Evolutionary conservation across 2,888 invertebrate genomes (phyloP), one percentile per base, ranked within the genome.

Genomic region (Parelbella ahira): DNA sequence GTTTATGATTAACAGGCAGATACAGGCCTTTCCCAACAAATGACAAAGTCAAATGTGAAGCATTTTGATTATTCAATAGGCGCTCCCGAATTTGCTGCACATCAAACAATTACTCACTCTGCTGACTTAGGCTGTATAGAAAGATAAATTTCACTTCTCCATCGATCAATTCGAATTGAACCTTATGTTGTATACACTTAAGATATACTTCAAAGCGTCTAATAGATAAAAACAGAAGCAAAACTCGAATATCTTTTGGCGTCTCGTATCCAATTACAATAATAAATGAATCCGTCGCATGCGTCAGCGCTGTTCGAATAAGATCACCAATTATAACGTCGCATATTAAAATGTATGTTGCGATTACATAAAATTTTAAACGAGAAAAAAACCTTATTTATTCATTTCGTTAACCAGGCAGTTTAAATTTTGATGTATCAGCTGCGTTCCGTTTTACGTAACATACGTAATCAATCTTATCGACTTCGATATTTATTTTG

Each of bases 241-340:
- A 47, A 53, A 63, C 60, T 64, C 13, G 10, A 36, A 70, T 74
- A 69, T 68, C 69, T 77, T 64, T 63, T 60, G 56, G 56, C 63
- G 64, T 67, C 66, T 65, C 66, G 73, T 67, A 65, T 78, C 72
- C 66, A 76, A 75, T 78, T 78, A 77, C 74, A 67, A 66, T 62
- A 60, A 69, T 74, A 77, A 30, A 75, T 75, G 66, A 75, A 74
- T 76, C n/a, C 63, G 63, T 57, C 53, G 59, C 60, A 53, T 58
- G 62, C 64, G 65, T 65, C 68, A 65, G 51, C 59, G 45, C 55
- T 61, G 57, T 64, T 67, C 58, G 30, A 30, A 24, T 32, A 33
- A 19, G 64, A 55, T 55, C 48, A 49, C 49, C 53, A 56, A 50
- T 68, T 53, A 65, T 63, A 62, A 60, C 51, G 62, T 49, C 45